Evolutionary conservation across 2,888 invertebrate species (phyloP).

Genomic region (Netelia inedita): DNA sequence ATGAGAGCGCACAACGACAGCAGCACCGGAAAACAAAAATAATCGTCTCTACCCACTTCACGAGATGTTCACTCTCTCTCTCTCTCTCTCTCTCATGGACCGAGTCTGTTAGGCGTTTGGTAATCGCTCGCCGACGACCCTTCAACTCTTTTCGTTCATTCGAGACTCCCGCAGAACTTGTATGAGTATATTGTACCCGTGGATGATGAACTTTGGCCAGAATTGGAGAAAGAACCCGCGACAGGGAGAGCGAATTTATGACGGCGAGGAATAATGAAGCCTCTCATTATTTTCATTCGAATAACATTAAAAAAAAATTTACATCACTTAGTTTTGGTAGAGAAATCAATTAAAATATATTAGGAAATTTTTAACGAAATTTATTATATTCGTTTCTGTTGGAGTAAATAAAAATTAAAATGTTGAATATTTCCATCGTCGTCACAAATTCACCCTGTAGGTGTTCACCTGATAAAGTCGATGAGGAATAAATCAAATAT

Average conservation of each 20-base stretch:
- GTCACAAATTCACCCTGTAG: conserved; percentile 7
- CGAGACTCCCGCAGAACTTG: conserved; percentile 1
- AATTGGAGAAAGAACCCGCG: conserved; percentile 19
- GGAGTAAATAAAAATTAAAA: too few species aligned
- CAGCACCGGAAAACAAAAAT: conserved; percentile 67
- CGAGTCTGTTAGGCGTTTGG: conserved; percentile 10
- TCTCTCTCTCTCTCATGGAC: conserved; percentile 3
- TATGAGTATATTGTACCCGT: conserved; percentile 6
- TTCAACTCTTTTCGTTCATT: conserved; percentile 63
- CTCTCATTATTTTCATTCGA: too few species aligned
- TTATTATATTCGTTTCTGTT: too few species aligned
- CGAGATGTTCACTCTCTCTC: conserved; percentile 35
- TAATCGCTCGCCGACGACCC: conserved; percentile 65
- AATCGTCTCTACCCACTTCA: conserved; percentile 69
- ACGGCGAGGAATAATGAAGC: conserved; percentile 27
- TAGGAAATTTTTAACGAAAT: too few species aligned
- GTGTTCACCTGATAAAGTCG: conserved; percentile 26
- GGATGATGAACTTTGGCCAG: conserved; percentile 20
- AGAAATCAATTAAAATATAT: too few species aligned
- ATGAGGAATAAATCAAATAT: conserved; percentile 28
- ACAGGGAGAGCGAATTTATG: conserved; percentile 26
- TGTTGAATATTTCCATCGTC: not conserved
- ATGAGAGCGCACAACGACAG: conserved; percentile 69
- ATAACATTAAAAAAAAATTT: too few species aligned
- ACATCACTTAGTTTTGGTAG: too few species aligned